phyloP scores from a whole-genome alignment of 2,113 vertebrate species.

The Nerophis lumbriciformis region DNA sequence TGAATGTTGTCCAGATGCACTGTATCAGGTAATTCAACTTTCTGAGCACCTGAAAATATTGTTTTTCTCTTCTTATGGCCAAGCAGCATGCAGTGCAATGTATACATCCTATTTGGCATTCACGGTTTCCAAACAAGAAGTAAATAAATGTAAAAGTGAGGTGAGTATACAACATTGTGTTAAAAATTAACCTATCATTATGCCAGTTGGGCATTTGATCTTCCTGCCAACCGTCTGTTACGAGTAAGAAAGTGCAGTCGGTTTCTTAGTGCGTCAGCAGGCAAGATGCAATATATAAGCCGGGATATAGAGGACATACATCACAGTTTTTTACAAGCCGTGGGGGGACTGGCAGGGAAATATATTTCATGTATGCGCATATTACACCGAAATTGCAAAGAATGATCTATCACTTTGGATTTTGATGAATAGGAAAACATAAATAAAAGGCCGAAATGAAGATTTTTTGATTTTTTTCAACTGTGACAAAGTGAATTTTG shows the following conservation, averaged over 20 bases:
- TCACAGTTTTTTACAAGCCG: conserved; percentile 31
- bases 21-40: too few species aligned
- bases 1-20: too few species aligned
- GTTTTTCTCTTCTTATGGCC: too few species aligned
- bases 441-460: conserved; percentile 9
- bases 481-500: neutral
- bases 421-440: conserved; percentile 22
- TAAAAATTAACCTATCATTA: conserved; percentile 18
- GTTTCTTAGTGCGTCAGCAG: conserved; percentile 40
- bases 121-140: conserved; percentile 5
- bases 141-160: conserved; percentile 12
- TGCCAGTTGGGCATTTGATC: conserved; percentile 15
- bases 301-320: conserved; percentile 21
- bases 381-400: conserved; percentile 25
- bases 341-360: conserved; percentile 8
- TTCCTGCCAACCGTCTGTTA: neutral
- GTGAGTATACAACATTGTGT: conserved; percentile 4
- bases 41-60: too few species aligned
- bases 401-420: conserved; percentile 36
- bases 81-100: neutral
- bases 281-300: conserved; percentile 41
- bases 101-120: conserved; percentile 20
- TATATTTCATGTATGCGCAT: conserved; percentile 22
- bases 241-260: conserved; percentile 31
- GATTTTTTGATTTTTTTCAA: neutral